phyloP scores from a whole-genome alignment of 2,797 vertebrate species.

The Cacajao melanocephalus region DNA sequence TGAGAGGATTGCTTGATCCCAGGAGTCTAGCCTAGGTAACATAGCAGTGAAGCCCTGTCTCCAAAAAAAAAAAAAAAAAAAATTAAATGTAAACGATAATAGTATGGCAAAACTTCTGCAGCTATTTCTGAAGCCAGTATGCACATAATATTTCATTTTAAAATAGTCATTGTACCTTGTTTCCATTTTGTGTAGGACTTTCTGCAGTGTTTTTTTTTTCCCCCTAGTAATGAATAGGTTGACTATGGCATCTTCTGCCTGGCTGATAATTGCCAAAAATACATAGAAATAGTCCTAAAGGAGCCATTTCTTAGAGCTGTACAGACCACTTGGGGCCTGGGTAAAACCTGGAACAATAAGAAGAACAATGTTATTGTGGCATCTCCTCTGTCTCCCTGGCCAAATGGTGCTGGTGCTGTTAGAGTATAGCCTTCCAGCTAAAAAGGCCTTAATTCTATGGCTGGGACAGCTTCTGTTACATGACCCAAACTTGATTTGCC shows the following conservation, averaged over 20 bases:
- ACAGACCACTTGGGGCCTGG: neutral
- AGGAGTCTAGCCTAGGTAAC: neutral
- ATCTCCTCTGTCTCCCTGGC: neutral
- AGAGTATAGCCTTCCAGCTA: neutral
- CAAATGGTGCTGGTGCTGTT: neutral
- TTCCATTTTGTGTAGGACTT: neutral
- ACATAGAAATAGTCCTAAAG: neutral
- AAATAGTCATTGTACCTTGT: neutral
- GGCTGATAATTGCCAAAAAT: slow-evolving; percentile 17
- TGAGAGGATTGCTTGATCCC: neutral
- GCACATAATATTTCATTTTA: neutral
- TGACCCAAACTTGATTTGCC: neutral
- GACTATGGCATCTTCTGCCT: neutral
- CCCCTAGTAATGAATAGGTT: neutral
- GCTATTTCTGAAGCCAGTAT: neutral
- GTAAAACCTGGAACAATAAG: neutral
- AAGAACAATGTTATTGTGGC: neutral
- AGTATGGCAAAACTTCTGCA: neutral
- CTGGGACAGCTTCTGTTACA: neutral
- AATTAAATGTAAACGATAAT: neutral
- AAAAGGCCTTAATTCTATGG: neutral
- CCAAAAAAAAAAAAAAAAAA: neutral
- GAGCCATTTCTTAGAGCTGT: neutral
- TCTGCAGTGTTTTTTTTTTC: neutral
- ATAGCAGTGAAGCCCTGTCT: neutral